Evolutionary conservation across 1,140 invertebrate species (phyloP).

Genomic region (Argopecten irradians): DNA sequence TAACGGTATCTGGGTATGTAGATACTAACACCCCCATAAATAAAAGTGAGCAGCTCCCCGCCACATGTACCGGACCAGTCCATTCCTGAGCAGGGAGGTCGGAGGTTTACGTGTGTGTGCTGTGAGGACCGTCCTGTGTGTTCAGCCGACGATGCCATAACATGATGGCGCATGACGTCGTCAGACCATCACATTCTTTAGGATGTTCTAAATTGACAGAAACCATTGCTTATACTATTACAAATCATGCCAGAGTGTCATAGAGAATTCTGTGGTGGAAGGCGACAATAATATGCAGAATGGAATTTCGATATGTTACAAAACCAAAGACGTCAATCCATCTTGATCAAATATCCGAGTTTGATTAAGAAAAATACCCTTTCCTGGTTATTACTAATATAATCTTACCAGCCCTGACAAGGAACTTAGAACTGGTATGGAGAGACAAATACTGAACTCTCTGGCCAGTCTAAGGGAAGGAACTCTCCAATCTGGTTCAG

Average conservation of each 20-base stretch:
- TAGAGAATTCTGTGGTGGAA: background rate
- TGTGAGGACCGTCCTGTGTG: constrained; percentile 13
- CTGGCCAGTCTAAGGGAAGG: no score
- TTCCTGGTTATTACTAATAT: no score
- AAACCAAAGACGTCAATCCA: constrained; percentile 1
- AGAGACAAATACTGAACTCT: no score
- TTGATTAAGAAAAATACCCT: background rate
- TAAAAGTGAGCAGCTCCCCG: constrained; percentile 13
- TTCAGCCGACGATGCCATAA: background rate
- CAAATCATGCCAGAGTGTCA: background rate
- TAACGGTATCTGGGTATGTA: background rate
- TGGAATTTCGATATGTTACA: background rate
- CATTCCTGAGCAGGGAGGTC: background rate
- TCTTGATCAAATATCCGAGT: background rate
- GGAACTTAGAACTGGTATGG: no score
- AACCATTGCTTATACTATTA: background rate
- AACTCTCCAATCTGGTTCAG: background rate
- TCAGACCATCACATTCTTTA: background rate
- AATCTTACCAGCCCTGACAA: no score
- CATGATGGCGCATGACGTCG: background rate
- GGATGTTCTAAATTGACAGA: background rate
- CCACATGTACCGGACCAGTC: background rate
- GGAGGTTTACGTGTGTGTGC: background rate
- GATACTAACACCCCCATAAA: background rate
- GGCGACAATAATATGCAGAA: background rate